Base-by-base conservation (phyloP, 2,797 vertebrate species). In the Rhabdophis nuchalis region DNA sequence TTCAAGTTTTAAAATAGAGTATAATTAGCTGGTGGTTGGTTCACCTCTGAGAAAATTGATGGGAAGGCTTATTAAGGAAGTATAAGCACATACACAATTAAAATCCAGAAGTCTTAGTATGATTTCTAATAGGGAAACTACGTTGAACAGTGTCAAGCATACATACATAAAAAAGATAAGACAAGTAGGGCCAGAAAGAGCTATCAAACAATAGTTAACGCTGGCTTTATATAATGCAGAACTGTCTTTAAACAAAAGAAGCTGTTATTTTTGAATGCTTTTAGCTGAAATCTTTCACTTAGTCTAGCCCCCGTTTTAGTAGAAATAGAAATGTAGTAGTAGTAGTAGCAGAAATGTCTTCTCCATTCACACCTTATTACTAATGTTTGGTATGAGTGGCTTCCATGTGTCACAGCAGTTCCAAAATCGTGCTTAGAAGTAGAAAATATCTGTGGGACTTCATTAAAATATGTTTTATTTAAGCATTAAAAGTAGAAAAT, bases 111-210 rank as follows among this genome's bases (percentile, higher is more conserved):
- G 50, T 54, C 53, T 50, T 13, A 89, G 20, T 20, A 72, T 23
- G 6, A 32, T 13, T 20, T 72, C 29, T 25, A 25, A 32, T 60
- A 72, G 57, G 25, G 23, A 61, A 61, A 20, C 11, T 16, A 36
- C 13, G 2, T 89, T 72, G 12, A 5, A 57, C 11, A 7, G 11
- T 53, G 16, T 53, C 46, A 94, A 1, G 0, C 86, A 90, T 88
- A 91, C 0, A 87, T 0, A 0, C 32, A 36, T n/a, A 2, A 89
- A 13, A 41, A 12, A 91, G 87, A 52, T 4, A 54, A 54, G 23
- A 14, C 12, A 3, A 58, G 29, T 72, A 46, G 32, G 20, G 41
- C 1, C 23, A 41, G n/a, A 50, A 50, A 72, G 32, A 72, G 32
- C 32, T 72, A 36, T 72, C 16, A 72, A 72, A 72, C 32, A 72